These are phyloP conservation scores for Himalopsyche anomala DNA, from an alignment of 2,888 invertebrate species.

Conservation along the genomic window DNA sequence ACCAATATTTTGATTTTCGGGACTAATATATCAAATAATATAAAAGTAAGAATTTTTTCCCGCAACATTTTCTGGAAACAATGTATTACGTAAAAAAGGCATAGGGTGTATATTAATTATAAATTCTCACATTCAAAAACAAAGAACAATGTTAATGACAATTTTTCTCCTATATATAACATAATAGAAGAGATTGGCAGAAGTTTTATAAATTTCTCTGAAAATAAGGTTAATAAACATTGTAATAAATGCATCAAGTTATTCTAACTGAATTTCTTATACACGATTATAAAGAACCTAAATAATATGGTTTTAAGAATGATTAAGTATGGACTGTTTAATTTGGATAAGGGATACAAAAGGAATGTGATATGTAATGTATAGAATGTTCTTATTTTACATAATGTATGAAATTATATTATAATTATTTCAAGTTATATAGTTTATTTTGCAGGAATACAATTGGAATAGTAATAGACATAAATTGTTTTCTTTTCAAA, in stretches of 20 bases:
- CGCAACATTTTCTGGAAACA: no score
- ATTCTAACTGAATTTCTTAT: not conserved
- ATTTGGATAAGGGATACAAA: not conserved
- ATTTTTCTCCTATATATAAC: not conserved
- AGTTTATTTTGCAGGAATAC: no score
- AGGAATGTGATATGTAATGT: not conserved
- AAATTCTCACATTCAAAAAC: not conserved
- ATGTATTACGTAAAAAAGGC: no score
- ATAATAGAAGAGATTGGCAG: not conserved
- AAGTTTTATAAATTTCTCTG: not conserved
- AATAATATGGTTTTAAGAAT: not conserved
- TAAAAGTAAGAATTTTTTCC: no score
- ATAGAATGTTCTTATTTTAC: not conserved
- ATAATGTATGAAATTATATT: no score
- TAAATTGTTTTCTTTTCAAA: no score
- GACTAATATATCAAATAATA: no score
- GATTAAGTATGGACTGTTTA: not conserved
- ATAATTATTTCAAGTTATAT: no score
- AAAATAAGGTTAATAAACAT: not conserved
- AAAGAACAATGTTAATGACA: not conserved
- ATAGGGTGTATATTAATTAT: not conserved
- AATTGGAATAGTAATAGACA: no score
- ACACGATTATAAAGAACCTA: not conserved
- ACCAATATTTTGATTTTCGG: no score
- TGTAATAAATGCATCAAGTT: not conserved